Percentiles rank a stretch among this genome's conserved stretches.
Conservation (phyloP, 2,797 vertebrate genomes). For the Champsocephalus esox region DNA sequence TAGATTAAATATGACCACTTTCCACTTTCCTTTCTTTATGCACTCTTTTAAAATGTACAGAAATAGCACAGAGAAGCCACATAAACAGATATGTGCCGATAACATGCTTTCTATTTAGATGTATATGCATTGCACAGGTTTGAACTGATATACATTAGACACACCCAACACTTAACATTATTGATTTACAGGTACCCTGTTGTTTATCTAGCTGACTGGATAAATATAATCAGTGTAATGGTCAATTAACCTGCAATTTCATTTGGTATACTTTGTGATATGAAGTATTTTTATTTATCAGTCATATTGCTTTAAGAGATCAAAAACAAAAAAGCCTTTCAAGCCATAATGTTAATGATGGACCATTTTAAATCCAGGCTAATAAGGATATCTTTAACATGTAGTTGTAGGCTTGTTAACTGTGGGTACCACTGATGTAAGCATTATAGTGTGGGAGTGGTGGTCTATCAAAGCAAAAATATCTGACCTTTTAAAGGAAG, state of each 20-base stretch:
- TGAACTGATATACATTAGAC: background rate
- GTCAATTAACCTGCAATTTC: background rate
- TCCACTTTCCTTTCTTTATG: slow-evolving; percentile 13
- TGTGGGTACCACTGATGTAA: slow-evolving; percentile 10
- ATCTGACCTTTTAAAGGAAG: slow-evolving; percentile 48
- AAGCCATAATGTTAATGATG: background rate
- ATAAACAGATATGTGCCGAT: background rate
- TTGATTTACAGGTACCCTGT: background rate
- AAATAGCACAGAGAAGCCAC: background rate
- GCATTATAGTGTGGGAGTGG: slow-evolving; percentile 31
- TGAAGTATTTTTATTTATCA: background rate
- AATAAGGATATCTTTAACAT: background rate
- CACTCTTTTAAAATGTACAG: background rate
- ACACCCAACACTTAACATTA: slow-evolving; percentile 4
- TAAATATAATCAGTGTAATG: background rate
- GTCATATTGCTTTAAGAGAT: background rate
- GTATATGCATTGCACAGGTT: background rate
- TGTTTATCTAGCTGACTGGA: background rate
- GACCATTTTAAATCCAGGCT: background rate
- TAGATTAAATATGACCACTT: slow-evolving; percentile 53
- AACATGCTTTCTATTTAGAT: background rate
- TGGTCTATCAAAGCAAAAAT: slow-evolving; percentile 28
- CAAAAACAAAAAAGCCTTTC: background rate
- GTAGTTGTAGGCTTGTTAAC: slow-evolving; percentile 1
- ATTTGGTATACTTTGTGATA: background rate